These are phyloP conservation scores for Siniperca chuatsi DNA, from an alignment of 2,113 vertebrate species.

Conservation along the genomic window DNA sequence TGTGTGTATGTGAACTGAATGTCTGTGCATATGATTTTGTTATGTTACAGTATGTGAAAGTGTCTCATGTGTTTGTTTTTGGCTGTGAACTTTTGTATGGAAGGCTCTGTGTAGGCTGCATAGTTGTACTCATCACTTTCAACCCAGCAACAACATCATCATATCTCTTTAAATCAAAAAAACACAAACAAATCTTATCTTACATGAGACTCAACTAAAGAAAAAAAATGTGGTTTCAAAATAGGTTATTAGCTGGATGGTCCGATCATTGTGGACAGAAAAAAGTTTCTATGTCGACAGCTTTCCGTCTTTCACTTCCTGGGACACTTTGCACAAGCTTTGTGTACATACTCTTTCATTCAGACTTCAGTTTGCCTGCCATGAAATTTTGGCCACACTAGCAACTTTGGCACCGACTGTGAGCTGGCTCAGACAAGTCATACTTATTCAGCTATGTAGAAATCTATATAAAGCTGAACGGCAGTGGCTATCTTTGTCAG, in stretches of 20 bases:
- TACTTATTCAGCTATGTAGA: slow-evolving; percentile 51
- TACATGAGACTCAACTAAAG: slow-evolving; percentile 39
- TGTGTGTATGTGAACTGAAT: slow-evolving; percentile 53
- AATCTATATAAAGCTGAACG: slow-evolving; percentile 41
- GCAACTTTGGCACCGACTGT: slow-evolving; percentile 45
- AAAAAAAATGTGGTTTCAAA: slow-evolving; percentile 35
- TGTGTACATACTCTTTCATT: slow-evolving; percentile 40
- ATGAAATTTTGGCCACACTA: slow-evolving; percentile 37
- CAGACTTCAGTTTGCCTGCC: slow-evolving; percentile 44
- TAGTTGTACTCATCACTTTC: slow-evolving; percentile 48
- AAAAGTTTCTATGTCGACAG: slow-evolving; percentile 24
- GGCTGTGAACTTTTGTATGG: slow-evolving; percentile 59
- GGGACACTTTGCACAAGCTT: slow-evolving; percentile 51
- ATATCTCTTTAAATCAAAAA: slow-evolving; percentile 39
- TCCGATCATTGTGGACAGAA: slow-evolving; percentile 11
- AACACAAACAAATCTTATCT: background rate
- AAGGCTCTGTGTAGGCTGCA: slow-evolving; percentile 56
- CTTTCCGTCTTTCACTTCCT: slow-evolving; percentile 30
- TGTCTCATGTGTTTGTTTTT: slow-evolving; percentile 57
- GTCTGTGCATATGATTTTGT: slow-evolving; percentile 65
- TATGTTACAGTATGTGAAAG: slow-evolving; percentile 62
- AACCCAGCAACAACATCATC: slow-evolving; percentile 55
- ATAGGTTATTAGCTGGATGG: slow-evolving; percentile 13
- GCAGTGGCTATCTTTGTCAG: slow-evolving; percentile 37
- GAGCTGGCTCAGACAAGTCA: slow-evolving; percentile 49